Conservation (phyloP, 2,797 vertebrate species). For the Thripadectes ignobilis region DNA sequence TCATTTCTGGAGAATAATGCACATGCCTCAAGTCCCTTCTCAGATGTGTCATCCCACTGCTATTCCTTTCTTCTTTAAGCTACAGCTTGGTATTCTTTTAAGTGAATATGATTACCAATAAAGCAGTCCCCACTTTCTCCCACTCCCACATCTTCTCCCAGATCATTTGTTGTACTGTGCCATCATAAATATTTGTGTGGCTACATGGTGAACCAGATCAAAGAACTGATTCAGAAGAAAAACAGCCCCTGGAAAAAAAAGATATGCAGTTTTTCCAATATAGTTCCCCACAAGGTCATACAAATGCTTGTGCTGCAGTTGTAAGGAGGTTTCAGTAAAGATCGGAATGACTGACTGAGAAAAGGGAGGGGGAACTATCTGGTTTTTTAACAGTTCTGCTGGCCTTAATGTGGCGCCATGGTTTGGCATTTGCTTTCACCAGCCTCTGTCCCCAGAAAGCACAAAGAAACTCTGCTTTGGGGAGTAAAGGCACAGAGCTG, state of each 20-base stretch:
- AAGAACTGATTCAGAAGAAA: constrained; percentile 12
- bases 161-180: constrained; percentile 27
- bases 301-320: constrained; percentile 37
- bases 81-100: constrained; percentile 5
- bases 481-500: not conserved
- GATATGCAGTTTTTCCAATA: not conserved
- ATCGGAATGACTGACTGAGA: not conserved
- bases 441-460: not conserved
- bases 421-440: not conserved
- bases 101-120: not conserved
- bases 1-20: constrained; percentile 13
- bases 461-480: not conserved
- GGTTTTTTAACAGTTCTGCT: not conserved
- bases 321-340: not conserved
- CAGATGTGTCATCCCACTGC: constrained; percentile 18
- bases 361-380: not conserved
- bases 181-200: constrained; percentile 53
- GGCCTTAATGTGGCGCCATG: not conserved
- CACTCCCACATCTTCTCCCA: not conserved
- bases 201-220: constrained; percentile 13
- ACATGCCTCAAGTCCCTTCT: constrained; percentile 5
- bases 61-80: constrained; percentile 25
- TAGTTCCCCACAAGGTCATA: constrained; percentile 13
- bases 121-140: constrained; percentile 5
- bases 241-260: not conserved